phyloP scores from a whole-genome alignment of 2,888 invertebrate species.

The Luperina testacea region DNA sequence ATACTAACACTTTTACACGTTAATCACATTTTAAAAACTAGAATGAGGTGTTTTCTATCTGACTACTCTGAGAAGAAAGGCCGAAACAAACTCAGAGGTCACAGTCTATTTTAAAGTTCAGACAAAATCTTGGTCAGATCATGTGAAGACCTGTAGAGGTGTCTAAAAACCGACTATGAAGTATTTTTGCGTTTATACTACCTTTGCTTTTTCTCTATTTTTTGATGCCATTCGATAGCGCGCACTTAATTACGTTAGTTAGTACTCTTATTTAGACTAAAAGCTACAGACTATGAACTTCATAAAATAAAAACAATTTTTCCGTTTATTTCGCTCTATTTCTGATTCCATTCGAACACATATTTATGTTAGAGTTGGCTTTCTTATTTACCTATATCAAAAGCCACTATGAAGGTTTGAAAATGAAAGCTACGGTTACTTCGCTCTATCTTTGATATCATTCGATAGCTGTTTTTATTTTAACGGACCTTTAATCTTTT shows the following conservation, averaged over 20 bases:
- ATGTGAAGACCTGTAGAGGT: not conserved
- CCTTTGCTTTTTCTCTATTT: no score
- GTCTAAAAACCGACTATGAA: not conserved
- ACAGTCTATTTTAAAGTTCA: not conserved
- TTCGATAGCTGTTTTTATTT: not conserved
- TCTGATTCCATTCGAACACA: not conserved
- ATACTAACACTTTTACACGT: not conserved
- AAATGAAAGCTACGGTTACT: not conserved
- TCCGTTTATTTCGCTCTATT: not conserved
- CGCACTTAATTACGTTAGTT: not conserved
- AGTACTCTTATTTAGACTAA: not conserved
- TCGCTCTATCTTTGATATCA: not conserved
- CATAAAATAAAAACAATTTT: no score
- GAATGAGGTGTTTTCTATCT: not conserved
- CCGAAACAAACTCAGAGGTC: not conserved
- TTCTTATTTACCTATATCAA: not conserved
- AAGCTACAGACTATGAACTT: not conserved
- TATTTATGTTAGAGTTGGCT: not conserved
- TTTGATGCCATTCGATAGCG: not conserved
- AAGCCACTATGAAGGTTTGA: not conserved
- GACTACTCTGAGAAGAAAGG: not conserved
- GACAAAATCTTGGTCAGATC: not conserved
- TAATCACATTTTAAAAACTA: not conserved
- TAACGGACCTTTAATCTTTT: not conserved
- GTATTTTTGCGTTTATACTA: no score